Base-by-base conservation (phyloP, 2,113 vertebrate species). In the Ellobius talpinus region DNA sequence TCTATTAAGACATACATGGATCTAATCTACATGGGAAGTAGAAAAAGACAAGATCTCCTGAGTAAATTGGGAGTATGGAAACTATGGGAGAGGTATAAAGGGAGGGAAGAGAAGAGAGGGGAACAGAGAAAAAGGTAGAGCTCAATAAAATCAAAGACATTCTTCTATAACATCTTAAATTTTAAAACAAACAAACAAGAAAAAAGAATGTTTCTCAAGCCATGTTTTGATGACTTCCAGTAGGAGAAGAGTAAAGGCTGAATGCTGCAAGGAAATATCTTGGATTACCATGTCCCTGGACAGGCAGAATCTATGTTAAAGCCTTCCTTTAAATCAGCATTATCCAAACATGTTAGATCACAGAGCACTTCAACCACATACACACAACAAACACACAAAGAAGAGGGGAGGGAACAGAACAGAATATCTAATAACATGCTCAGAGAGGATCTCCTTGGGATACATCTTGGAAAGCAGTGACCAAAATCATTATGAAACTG, bases 401-500 rank as follows among this genome's bases (percentile, higher is more conserved):
- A 19, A 29, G 90, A 77, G 24, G 45, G 26, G 52, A 3, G 50
- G 78, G 31, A 73, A 47, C 39, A 68, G 42, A 23, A 79, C 26
- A 85, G 65, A 76, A 58, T 24, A 72, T 58, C 66, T 92, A 81
- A 81, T 55, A 39, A 70, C 72, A 73, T 73, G 7, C 29, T 86
- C 8, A 58, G n/a, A 19, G 90, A 88, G 74, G 58, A 24, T n/a
- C 78, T 88, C 65, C 61, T 92, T 81, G 72, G 29, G 61, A 81
- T 86, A 36, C 61, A 94, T 89, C 94, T 95, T 91, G 84, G 50
- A 78, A 93, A 90, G 31, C 36, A 86, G 52, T 87, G 7, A 31
- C 33, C 70, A 68, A 90, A 84, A 50, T 92, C 72, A 92, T 29
- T 85, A 66, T 31, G 11, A 95, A 93, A 55, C 33, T 79, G 26